Percentiles rank a stretch among this genome's conserved stretches.
Conservation (phyloP, 2,888 invertebrate species). For the Drosophila ochracea region DNA sequence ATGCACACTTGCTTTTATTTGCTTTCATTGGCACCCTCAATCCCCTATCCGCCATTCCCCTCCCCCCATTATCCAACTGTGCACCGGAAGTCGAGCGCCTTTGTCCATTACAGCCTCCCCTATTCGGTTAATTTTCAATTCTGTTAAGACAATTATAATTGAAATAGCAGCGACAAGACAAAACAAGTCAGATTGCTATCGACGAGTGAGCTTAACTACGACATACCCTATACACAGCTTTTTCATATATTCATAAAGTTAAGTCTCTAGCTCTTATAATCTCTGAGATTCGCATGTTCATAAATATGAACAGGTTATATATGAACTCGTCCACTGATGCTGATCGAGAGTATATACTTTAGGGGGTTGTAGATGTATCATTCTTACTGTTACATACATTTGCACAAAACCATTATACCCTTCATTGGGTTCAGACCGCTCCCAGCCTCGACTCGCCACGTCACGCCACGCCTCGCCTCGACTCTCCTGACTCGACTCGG, state of each 20-base stretch:
- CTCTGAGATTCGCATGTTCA: not conserved
- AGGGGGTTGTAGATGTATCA: not conserved
- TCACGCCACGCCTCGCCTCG: not conserved
- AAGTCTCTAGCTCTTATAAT: not conserved
- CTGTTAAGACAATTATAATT: slow-evolving; percentile 72
- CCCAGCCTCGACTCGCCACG: not conserved
- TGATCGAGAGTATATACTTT: not conserved
- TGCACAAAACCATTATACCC: not conserved
- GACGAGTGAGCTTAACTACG: not conserved
- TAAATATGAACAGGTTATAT: not conserved
- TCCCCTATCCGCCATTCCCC: too few relatives aligned
- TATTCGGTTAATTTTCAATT: slow-evolving; percentile 62
- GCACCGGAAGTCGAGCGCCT: slow-evolving; percentile 57
- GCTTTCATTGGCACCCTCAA: slow-evolving; percentile 30
- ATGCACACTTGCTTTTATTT: slow-evolving; percentile 54
- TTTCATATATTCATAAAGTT: not conserved
- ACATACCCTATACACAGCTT: not conserved
- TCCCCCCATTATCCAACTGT: slow-evolving; percentile 4
- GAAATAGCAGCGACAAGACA: slow-evolving; percentile 39
- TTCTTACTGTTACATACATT: not conserved
- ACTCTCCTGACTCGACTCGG: not conserved
- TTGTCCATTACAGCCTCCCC: slow-evolving; percentile 53
- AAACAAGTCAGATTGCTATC: not conserved
- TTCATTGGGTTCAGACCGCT: not conserved
- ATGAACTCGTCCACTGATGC: not conserved